phyloP scores from a whole-genome alignment of 1,140 invertebrate species.

The Drosophila melanica region DNA sequence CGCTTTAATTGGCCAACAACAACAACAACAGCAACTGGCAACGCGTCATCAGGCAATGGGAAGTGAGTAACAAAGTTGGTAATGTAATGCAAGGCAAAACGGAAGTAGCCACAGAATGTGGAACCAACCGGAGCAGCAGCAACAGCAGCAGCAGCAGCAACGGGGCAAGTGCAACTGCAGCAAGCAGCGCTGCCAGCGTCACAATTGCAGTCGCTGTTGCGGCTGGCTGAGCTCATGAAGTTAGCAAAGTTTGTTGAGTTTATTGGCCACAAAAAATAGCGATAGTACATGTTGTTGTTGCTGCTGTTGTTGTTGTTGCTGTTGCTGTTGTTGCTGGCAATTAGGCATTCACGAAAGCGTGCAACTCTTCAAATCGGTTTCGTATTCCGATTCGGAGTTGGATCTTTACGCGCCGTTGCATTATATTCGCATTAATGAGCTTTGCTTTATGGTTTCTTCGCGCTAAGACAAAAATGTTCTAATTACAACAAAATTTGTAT shows the following conservation, averaged over 20 bases:
- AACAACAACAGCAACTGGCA: constrained; percentile 11
- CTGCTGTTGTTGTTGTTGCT: constrained; percentile 38
- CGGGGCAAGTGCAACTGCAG: constrained; percentile 48
- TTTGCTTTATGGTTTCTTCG: constrained; percentile 30
- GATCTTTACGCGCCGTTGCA: constrained; percentile 49
- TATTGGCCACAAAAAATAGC: constrained; percentile 70
- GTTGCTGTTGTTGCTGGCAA: constrained; percentile 50
- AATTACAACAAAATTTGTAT: constrained; percentile 36
- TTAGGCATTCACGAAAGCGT: constrained; percentile 75
- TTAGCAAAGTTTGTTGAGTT: constrained; percentile 61
- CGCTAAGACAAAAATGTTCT: constrained; percentile 41
- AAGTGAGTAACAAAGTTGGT: constrained; percentile 43
- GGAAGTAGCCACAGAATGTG: constrained; percentile 49
- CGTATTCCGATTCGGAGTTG: constrained; percentile 26
- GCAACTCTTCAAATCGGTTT: constrained; percentile 45
- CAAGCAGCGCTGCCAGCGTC: constrained; percentile 7
- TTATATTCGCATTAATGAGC: constrained; percentile 44
- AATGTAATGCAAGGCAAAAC: constrained; percentile 57
- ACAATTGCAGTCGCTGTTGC: constrained; percentile 32
- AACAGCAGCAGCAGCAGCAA: not conserved
- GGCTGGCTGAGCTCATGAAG: constrained; percentile 59
- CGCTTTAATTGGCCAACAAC: constrained; percentile 21
- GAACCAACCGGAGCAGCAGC: constrained; percentile 13
- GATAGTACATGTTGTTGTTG: constrained; percentile 28
- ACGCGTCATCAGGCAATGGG: constrained; percentile 61